Conservation (phyloP, 92 coral and sea anemone species). For the Palythoa heliodiscus region DNA sequence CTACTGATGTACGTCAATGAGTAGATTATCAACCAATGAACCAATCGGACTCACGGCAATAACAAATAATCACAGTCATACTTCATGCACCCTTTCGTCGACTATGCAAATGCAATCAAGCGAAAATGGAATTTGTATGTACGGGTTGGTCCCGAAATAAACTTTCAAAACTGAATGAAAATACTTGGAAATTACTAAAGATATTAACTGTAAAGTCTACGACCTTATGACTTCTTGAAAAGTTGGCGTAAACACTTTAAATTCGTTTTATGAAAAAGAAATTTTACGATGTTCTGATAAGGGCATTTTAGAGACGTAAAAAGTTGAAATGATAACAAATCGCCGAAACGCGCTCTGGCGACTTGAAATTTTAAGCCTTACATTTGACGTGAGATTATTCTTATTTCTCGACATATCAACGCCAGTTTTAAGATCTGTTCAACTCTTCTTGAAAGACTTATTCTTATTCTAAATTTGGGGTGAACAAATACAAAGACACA, state of each 20-base stretch:
- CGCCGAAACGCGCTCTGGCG: neutral
- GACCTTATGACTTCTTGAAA: neutral
- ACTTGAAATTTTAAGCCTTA: neutral
- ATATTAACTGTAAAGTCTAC: neutral
- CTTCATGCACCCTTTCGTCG: conserved; percentile 11
- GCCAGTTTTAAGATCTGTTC: neutral
- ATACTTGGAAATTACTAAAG: conserved; percentile 1
- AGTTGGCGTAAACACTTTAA: neutral
- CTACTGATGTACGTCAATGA: neutral
- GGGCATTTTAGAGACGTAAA: neutral
- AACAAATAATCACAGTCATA: neutral
- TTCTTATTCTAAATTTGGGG: neutral
- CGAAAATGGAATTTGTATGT: conserved; percentile 23
- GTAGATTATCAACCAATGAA: neutral
- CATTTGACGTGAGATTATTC: neutral
- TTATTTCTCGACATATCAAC: neutral
- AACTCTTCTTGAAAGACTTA: neutral
- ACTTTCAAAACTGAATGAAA: conserved; percentile 18
- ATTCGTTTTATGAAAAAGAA: neutral
- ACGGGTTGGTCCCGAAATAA: conserved; percentile 17
- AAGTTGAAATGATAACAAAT: neutral
- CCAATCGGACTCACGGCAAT: neutral
- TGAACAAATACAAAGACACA: neutral
- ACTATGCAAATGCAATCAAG: conserved; percentile 39
- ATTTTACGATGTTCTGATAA: neutral